phyloP scores from a whole-genome alignment of 2,888 invertebrate species.

The Agonopterix arenella region DNA sequence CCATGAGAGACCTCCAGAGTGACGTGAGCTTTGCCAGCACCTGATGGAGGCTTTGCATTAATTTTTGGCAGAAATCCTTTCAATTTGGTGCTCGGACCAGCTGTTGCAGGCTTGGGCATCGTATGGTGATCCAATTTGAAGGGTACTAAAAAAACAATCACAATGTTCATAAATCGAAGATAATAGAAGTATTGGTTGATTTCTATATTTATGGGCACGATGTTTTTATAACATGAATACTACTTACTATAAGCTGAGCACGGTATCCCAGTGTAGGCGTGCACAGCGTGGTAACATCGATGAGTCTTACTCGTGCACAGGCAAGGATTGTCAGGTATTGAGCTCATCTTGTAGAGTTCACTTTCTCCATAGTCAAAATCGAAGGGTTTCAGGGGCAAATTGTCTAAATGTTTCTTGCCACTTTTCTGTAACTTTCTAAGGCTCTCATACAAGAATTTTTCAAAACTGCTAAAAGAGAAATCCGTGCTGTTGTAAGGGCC shows the following conservation, averaged over 20 bases:
- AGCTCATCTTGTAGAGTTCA: slow-evolving; percentile 79
- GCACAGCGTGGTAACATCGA: slow-evolving; percentile 92
- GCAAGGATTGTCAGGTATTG: slow-evolving; percentile 83
- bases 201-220: not conserved
- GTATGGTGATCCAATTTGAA: slow-evolving; percentile 86
- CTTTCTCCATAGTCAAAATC: slow-evolving; percentile 71
- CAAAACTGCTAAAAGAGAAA: slow-evolving; percentile 86
- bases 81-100: slow-evolving; percentile 57
- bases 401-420: slow-evolving; percentile 79
- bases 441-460: slow-evolving; percentile 92
- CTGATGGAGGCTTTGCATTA: slow-evolving; percentile 56
- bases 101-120: slow-evolving; percentile 83
- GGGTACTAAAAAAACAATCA: slow-evolving; percentile 78
- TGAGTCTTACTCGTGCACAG: slow-evolving; percentile 92
- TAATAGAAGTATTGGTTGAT: not conserved
- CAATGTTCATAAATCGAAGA: not conserved
- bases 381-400: slow-evolving; percentile 75
- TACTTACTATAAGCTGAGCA: slow-evolving; percentile 91
- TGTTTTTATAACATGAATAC: not conserved
- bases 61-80: slow-evolving; percentile 84
- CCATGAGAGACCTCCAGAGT: slow-evolving; percentile 91
- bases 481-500: slow-evolving; percentile 81
- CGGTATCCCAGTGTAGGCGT: slow-evolving; percentile 93
- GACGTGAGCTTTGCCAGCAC: slow-evolving; percentile 71
- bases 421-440: slow-evolving; percentile 85